A percentile compares a stretch with the other conserved stretches of the same genome.
These are phyloP conservation scores for Sparidentex hasta DNA, from an alignment of 2,797 vertebrate species.

Conservation along the genomic window DNA sequence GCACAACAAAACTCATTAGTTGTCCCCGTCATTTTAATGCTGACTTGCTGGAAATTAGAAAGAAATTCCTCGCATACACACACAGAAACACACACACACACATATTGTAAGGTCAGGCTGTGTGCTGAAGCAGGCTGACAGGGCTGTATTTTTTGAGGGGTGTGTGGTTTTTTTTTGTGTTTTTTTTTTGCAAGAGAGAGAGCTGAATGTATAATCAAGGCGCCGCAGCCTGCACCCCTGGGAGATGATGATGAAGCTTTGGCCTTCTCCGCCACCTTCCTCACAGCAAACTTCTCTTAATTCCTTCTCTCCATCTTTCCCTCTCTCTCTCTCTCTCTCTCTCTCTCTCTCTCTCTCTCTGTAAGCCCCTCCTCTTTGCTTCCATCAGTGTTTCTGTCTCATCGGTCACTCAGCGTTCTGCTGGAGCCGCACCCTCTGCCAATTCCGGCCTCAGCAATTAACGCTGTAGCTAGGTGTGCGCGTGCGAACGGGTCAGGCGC, in stretches of 20 bases:
- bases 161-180: slow-evolving; percentile 63
- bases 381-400: slow-evolving; percentile 49
- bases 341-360: slow-evolving; percentile 1
- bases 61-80: neutral
- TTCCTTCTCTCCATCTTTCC: slow-evolving; percentile 28
- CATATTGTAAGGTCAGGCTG: slow-evolving; percentile 60
- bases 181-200: slow-evolving; percentile 34
- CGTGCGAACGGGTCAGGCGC: neutral
- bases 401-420: slow-evolving; percentile 29
- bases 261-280: slow-evolving; percentile 62
- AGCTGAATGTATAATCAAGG: slow-evolving; percentile 77
- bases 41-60: slow-evolving; percentile 33
- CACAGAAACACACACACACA: slow-evolving; percentile 3
- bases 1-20: slow-evolving; percentile 20
- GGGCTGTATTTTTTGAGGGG: slow-evolving; percentile 71
- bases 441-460: slow-evolving; percentile 37
- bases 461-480: neutral
- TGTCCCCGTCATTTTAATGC: slow-evolving; percentile 8
- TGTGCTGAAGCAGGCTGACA: slow-evolving; percentile 75
- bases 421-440: slow-evolving; percentile 16
- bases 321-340: neutral
- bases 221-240: slow-evolving; percentile 55
- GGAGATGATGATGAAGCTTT: slow-evolving; percentile 77
- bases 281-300: slow-evolving; percentile 48
- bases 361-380: slow-evolving; percentile 19